A percentile compares a stretch with the other conserved stretches of the same genome.
These are phyloP conservation scores for Apeltes quadracus DNA, from an alignment of 2,113 vertebrate genomes.

Conservation along the genomic window DNA sequence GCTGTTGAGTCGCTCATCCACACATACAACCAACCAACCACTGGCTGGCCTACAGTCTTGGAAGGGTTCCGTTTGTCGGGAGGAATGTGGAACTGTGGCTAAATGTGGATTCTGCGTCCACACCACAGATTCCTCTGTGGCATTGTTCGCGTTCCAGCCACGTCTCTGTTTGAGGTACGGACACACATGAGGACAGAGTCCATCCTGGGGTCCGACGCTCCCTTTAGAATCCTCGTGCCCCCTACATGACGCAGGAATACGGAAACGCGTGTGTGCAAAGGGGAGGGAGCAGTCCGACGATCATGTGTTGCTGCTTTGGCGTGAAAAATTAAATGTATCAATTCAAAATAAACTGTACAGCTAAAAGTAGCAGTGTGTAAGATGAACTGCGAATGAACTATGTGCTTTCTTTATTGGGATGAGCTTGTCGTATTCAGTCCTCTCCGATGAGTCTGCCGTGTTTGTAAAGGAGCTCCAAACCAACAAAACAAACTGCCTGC, in stretches of 20 bases:
- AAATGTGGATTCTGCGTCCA: constrained; percentile 67
- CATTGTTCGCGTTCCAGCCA: constrained; percentile 65
- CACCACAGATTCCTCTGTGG: constrained; percentile 62
- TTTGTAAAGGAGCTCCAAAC: background rate
- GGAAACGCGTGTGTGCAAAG: background rate
- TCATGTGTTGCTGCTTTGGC: background rate
- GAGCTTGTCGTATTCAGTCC: background rate
- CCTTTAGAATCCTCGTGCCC: background rate
- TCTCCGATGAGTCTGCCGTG: background rate
- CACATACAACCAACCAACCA: constrained; percentile 23
- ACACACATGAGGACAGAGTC: constrained; percentile 37
- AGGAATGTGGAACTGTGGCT: constrained; percentile 66
- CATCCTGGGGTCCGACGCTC: constrained; percentile 12
- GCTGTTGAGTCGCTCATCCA: constrained; percentile 10
- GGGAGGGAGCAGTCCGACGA: background rate
- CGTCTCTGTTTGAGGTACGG: constrained; percentile 52
- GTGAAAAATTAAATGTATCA: background rate
- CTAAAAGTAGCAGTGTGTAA: background rate
- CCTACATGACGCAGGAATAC: background rate
- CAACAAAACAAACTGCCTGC: background rate
- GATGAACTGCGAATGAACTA: background rate
- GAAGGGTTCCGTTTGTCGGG: constrained; percentile 40
- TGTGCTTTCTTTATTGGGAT: background rate
- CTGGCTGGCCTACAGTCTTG: constrained; percentile 39
- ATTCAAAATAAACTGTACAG: background rate